These are phyloP conservation scores for Drosophila suboccidentalis DNA, from an alignment of 2,888 invertebrate species.

Conservation along the genomic window DNA sequence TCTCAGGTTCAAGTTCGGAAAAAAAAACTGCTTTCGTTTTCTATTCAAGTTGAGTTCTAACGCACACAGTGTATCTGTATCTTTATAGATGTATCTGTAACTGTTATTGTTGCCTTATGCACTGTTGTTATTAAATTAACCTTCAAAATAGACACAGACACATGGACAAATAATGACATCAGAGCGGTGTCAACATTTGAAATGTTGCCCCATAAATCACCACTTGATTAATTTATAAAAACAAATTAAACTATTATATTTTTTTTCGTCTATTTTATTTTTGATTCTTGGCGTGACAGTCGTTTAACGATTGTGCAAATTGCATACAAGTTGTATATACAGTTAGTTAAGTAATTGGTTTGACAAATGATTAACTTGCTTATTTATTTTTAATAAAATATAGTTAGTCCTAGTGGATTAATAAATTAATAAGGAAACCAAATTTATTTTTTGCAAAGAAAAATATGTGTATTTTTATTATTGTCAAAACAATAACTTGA, in stretches of 20 bases:
- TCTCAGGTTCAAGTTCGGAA: conserved; percentile 71
- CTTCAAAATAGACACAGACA: conserved; percentile 56
- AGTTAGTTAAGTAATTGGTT: neutral
- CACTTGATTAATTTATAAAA: conserved; percentile 75
- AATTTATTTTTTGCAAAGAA: neutral
- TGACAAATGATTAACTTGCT: neutral
- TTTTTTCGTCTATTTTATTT: conserved; percentile 20
- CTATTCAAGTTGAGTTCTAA: conserved; percentile 27
- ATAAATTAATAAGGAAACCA: too few species aligned
- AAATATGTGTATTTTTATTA: neutral
- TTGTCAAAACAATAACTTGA: neutral
- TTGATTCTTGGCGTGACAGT: conserved; percentile 47
- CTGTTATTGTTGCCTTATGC: conserved; percentile 31
- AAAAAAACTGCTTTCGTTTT: conserved; percentile 68
- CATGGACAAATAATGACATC: conserved; percentile 72
- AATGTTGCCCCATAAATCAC: conserved; percentile 77
- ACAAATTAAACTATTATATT: conserved; percentile 39
- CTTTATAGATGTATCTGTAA: conserved; percentile 34
- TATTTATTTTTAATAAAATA: neutral
- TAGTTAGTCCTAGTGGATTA: neutral
- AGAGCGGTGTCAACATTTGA: conserved; percentile 64
- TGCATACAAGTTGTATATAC: conserved; percentile 36
- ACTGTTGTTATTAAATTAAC: conserved; percentile 79
- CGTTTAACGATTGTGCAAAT: conserved; percentile 56
- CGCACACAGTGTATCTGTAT: conserved; percentile 43